Evolutionary conservation across 2,888 invertebrate species (phyloP).

Genomic region (Sinopyrophorus schimmeli): DNA sequence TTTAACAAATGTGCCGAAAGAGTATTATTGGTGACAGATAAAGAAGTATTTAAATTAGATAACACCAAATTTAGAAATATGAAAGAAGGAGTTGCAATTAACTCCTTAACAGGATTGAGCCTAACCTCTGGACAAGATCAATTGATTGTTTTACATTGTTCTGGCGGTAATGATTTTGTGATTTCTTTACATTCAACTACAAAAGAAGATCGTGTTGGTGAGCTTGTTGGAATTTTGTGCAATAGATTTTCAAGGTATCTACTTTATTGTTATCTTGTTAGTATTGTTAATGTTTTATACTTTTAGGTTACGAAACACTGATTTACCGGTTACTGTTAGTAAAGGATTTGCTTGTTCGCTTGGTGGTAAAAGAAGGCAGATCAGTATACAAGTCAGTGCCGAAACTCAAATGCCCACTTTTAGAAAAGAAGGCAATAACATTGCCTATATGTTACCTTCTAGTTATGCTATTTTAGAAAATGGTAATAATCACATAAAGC

Average conservation of each 20-base stretch:
- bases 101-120: conserved; percentile 74
- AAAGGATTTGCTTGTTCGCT: conserved; percentile 80
- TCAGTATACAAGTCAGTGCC: conserved; percentile 63
- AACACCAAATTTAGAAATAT: conserved; percentile 83
- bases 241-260: conserved; percentile 77
- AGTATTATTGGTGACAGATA: conserved; percentile 85
- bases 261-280: conserved; percentile 54
- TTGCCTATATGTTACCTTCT: conserved; percentile 59
- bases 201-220: conserved; percentile 79
- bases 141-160: conserved; percentile 83
- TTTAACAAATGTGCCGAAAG: conserved; percentile 73
- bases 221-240: conserved; percentile 80
- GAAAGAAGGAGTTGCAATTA: conserved; percentile 67
- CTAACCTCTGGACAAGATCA: conserved; percentile 87
- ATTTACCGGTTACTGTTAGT: conserved; percentile 73
- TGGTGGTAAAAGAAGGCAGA: conserved; percentile 73
- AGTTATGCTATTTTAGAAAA: conserved; percentile 56
- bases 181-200: conserved; percentile 65
- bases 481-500: conserved; percentile 25
- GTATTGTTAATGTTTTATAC: conserved; percentile 24
- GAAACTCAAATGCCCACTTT: conserved; percentile 58
- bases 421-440: conserved; percentile 59
- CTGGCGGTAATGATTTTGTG: conserved; percentile 88
- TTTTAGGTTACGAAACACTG: conserved; percentile 68
- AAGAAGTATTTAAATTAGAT: conserved; percentile 85